These are phyloP conservation scores for Drosophila mayri DNA, from an alignment of 1,140 invertebrate species.

Conservation along the genomic window DNA sequence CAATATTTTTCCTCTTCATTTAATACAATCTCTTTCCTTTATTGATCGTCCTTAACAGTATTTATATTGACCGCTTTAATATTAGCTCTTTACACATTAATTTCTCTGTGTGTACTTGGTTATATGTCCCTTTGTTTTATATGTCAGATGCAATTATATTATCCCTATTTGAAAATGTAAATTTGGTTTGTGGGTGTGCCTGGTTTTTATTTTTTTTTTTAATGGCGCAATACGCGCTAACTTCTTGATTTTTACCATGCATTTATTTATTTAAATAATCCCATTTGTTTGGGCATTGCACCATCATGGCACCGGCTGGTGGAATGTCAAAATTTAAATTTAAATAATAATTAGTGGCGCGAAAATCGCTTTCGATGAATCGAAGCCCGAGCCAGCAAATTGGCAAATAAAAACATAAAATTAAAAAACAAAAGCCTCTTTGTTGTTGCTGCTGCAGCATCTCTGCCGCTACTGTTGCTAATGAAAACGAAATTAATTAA, in stretches of 20 bases:
- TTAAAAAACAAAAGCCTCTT: slow-evolving; percentile 63
- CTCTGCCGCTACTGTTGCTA: slow-evolving; percentile 51
- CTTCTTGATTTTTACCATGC: slow-evolving; percentile 72
- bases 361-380: slow-evolving; percentile 74
- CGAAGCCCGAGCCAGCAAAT: slow-evolving; percentile 57
- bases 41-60: background rate
- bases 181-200: slow-evolving; percentile 30
- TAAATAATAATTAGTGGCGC: slow-evolving; percentile 80
- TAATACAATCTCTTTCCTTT: no score
- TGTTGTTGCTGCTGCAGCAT: background rate
- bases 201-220: slow-evolving; percentile 16
- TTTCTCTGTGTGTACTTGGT: slow-evolving; percentile 11
- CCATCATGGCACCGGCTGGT: slow-evolving; percentile 24
- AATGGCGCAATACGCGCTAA: slow-evolving; percentile 36
- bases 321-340: slow-evolving; percentile 78
- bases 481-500: slow-evolving; percentile 81
- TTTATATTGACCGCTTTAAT: background rate
- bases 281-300: slow-evolving; percentile 61
- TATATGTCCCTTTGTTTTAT: slow-evolving; percentile 7
- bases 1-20: background rate
- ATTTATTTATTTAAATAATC: slow-evolving; percentile 82
- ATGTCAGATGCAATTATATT: slow-evolving; percentile 42
- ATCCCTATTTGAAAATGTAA: slow-evolving; percentile 41
- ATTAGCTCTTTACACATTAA: background rate
- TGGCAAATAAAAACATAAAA: slow-evolving; percentile 75